These are phyloP conservation scores for Luffia ferchaultella DNA, from an alignment of 2,888 invertebrate genomes.

Conservation along the genomic window DNA sequence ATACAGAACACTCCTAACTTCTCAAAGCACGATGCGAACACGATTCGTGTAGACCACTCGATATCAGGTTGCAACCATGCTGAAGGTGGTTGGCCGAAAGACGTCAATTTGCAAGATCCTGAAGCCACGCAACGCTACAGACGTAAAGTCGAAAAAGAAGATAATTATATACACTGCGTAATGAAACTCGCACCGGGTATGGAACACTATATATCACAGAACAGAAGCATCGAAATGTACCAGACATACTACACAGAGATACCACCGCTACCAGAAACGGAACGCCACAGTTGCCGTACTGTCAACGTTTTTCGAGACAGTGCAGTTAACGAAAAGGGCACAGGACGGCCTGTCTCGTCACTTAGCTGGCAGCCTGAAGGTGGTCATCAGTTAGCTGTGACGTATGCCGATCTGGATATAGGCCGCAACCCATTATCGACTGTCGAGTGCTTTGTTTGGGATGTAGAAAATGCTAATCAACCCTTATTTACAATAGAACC, in stretches of 20 bases:
- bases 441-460: constrained; percentile 77
- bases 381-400: constrained; percentile 79
- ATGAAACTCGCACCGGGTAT: constrained; percentile 47
- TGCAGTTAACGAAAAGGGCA: constrained; percentile 19
- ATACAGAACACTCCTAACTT: constrained; percentile 49
- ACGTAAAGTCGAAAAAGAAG: constrained; percentile 84
- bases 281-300: constrained; percentile 74
- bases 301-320: constrained; percentile 83
- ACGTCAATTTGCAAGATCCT: constrained; percentile 68
- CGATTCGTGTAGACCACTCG: constrained; percentile 64
- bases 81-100: constrained; percentile 88
- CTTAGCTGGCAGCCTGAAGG: constrained; percentile 89
- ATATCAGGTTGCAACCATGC: constrained; percentile 71
- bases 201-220: constrained; percentile 86
- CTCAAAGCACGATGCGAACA: constrained; percentile 63
- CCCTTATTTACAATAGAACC: constrained; percentile 76
- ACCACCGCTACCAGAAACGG: constrained; percentile 69
- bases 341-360: constrained; percentile 74
- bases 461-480: constrained; percentile 82
- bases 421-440: constrained; percentile 64
- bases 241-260: constrained; percentile 84
- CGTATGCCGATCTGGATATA: constrained; percentile 82
- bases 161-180: constrained; percentile 74
- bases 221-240: constrained; percentile 92
- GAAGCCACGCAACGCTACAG: constrained; percentile 79